phyloP scores from a whole-genome alignment of 2,797 vertebrate species.

The Megalops cyprinoides region DNA sequence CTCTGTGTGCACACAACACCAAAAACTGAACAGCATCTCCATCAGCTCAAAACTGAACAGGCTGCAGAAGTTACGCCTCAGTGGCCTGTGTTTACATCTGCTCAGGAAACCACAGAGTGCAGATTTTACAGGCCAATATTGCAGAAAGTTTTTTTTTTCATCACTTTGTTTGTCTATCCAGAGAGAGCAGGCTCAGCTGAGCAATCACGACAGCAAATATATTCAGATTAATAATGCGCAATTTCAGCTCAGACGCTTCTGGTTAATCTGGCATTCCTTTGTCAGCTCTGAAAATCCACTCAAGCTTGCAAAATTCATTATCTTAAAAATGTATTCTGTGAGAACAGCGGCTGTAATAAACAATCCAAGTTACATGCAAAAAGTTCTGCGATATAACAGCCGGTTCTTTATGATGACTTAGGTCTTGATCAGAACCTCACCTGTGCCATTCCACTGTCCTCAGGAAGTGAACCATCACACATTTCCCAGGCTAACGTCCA shows the following conservation, averaged over 20 bases:
- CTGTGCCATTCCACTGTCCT: no score
- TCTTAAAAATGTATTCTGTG: not conserved
- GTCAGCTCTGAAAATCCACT: not conserved
- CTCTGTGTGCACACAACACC: no score
- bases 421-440: no score
- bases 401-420: not conserved
- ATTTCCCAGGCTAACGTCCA: no score
- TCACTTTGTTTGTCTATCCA: slow-evolving; percentile 18
- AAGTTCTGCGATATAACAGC: not conserved
- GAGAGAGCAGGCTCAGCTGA: not conserved
- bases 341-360: not conserved
- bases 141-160: slow-evolving; percentile 10
- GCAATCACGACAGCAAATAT: slow-evolving; percentile 1
- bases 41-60: not conserved
- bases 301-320: not conserved
- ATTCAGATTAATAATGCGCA: slow-evolving; percentile 3
- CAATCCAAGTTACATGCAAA: not conserved
- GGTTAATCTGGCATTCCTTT: slow-evolving; percentile 13
- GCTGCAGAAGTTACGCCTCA: not conserved
- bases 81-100: not conserved
- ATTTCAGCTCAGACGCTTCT: not conserved
- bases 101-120: not conserved
- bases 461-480: no score
- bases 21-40: not conserved
- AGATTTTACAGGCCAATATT: slow-evolving; percentile 10